Conservation (phyloP, 1,140 invertebrate genomes). For the Drosophila mauritiana region DNA sequence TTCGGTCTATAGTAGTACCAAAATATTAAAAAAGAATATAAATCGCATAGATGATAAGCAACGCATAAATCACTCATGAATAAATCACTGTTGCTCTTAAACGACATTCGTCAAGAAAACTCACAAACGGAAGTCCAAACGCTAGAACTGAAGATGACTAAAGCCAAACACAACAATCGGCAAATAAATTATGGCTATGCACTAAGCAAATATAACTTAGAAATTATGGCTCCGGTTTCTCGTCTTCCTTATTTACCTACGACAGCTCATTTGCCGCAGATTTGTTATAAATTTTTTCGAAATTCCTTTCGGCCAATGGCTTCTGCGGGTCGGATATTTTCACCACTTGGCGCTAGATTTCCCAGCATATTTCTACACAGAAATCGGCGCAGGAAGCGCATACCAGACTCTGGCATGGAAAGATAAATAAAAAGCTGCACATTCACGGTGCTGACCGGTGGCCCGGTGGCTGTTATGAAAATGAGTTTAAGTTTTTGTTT, state of each 20-base stretch:
- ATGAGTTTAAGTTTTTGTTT: slow-evolving; percentile 77
- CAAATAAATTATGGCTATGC: slow-evolving; percentile 35
- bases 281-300: slow-evolving; percentile 21
- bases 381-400: slow-evolving; percentile 77
- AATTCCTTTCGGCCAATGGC: slow-evolving; percentile 14
- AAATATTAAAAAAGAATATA: not conserved
- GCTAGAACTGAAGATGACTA: slow-evolving; percentile 15
- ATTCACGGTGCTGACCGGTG: slow-evolving; percentile 64
- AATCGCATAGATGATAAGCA: not conserved
- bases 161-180: slow-evolving; percentile 19
- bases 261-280: slow-evolving; percentile 6
- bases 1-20: no score
- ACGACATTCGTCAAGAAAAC: not conserved
- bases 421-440: slow-evolving; percentile 62
- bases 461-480: slow-evolving; percentile 65
- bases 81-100: not conserved
- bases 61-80: not conserved
- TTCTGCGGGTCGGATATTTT: slow-evolving; percentile 12
- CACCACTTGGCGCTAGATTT: slow-evolving; percentile 24
- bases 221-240: slow-evolving; percentile 20
- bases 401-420: slow-evolving; percentile 53
- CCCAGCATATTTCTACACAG: slow-evolving; percentile 69
- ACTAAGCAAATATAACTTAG: slow-evolving; percentile 26
- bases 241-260: slow-evolving; percentile 14
- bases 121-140: slow-evolving; percentile 20